A percentile compares a stretch with the other conserved stretches of the same genome.
Evolutionary conservation across 2,113 vertebrate species (phyloP).

Genomic region (Hyperoodon ampullatus): DNA sequence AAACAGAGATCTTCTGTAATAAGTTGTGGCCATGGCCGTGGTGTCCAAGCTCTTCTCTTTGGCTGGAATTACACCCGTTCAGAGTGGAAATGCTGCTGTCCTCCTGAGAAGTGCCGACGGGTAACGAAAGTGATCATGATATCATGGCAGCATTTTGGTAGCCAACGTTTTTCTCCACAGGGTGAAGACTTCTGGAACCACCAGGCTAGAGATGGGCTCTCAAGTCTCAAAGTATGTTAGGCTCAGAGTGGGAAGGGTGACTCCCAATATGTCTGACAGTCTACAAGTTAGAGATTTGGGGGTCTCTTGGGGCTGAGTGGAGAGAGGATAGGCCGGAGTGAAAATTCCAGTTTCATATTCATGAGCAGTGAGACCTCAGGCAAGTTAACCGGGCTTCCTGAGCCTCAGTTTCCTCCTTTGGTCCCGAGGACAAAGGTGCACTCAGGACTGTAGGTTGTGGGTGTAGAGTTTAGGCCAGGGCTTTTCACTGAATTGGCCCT

Average conservation of each 20-base stretch:
- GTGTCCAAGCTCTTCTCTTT: not conserved
- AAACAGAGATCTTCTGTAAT: not conserved
- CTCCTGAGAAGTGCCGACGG: not conserved
- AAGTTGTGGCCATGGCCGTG: rapidly evolving
- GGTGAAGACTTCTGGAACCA: not conserved
- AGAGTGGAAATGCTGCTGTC: rapidly evolving
- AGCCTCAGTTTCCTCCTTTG: not conserved
- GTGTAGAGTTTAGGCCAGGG: not conserved
- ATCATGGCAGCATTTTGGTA: not conserved
- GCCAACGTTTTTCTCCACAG: not conserved
- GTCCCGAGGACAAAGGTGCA: not conserved
- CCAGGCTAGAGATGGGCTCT: not conserved
- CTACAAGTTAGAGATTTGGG: not conserved
- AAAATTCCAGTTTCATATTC: not conserved
- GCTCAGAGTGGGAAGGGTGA: not conserved
- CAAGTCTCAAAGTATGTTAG: not conserved
- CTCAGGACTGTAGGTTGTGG: too few relatives aligned
- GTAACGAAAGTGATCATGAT: rapidly evolving
- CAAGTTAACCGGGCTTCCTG: not conserved
- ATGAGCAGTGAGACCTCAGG: not conserved
- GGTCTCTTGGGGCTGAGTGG: not conserved
- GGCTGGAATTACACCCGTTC: not conserved
- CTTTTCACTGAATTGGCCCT: not conserved
- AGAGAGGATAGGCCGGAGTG: not conserved
- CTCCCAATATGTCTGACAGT: not conserved